Evolutionary conservation across 2,113 vertebrate species (phyloP).

Genomic region (Emydura subglobosa): DNA sequence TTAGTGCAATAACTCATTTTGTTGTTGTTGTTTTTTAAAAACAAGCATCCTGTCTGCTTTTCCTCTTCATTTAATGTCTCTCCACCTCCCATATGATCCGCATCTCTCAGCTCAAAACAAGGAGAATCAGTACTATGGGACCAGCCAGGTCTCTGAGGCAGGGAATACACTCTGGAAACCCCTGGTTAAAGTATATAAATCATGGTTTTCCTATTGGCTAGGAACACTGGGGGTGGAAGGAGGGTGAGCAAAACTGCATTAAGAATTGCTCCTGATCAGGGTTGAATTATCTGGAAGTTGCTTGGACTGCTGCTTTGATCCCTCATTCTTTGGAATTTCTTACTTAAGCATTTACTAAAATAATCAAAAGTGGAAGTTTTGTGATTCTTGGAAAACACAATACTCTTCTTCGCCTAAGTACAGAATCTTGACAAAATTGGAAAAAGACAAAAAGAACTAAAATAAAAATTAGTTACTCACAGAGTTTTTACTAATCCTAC

Average conservation of each 20-base stretch:
- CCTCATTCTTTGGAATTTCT: neutral
- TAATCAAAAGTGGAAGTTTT: fast-evolving
- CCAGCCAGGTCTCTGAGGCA: neutral
- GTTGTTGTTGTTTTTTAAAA: neutral
- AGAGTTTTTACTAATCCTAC: neutral
- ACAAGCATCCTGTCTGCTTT: neutral
- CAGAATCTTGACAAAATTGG: neutral
- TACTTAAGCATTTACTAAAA: neutral
- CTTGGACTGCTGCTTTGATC: neutral
- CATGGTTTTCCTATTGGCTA: neutral
- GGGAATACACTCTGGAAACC: neutral
- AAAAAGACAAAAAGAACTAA: neutral
- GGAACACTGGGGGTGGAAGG: neutral
- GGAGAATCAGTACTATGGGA: neutral
- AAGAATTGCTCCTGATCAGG: neutral
- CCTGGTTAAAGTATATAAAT: neutral
- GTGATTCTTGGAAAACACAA: neutral
- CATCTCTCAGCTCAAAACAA: neutral
- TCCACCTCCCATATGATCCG: neutral
- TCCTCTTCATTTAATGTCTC: neutral
- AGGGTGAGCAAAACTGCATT: neutral
- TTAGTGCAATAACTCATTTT: neutral
- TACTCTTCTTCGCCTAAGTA: neutral
- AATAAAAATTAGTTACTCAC: neutral
- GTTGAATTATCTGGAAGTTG: fast-evolving